phyloP scores from a whole-genome alignment of 2,113 vertebrate species.

The Lethenteron reissneri region DNA sequence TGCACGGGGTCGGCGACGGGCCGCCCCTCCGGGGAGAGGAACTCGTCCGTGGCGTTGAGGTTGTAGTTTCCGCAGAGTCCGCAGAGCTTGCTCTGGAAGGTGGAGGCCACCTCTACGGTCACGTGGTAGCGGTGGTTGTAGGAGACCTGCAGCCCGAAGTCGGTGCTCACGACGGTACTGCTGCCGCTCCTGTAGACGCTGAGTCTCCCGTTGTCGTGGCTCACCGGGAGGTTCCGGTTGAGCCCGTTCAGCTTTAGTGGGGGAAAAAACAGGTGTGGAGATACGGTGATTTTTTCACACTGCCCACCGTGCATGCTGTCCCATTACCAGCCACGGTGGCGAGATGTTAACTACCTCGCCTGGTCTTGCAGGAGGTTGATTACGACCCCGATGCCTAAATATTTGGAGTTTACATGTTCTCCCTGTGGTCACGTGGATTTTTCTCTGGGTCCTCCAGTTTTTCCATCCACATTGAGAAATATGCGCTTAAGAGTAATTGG shows the following conservation, averaged over 20 bases:
- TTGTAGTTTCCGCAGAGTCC: constrained; percentile 33
- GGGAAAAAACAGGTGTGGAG: constrained; percentile 4
- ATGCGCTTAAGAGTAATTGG: no score
- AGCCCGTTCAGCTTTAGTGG: constrained; percentile 24
- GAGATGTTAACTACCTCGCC: no score
- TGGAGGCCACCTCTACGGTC: constrained; percentile 21
- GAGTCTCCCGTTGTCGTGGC: constrained; percentile 16
- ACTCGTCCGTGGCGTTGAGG: constrained; percentile 17
- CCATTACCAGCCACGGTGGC: no score
- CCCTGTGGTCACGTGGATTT: no score
- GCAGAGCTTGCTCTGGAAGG: constrained; percentile 20
- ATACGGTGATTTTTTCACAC: no score
- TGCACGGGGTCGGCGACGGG: constrained; percentile 13
- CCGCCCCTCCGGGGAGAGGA: constrained; percentile 16
- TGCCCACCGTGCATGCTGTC: no score
- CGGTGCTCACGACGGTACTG: constrained; percentile 15
- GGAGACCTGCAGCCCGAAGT: constrained; percentile 22
- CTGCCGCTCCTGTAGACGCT: constrained; percentile 14
- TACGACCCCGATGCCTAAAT: no score
- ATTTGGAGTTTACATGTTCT: no score
- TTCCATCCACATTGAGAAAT: no score
- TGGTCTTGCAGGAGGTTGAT: no score
- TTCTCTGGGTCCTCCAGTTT: no score
- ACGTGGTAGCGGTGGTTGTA: constrained; percentile 23
- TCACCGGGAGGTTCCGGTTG: constrained; percentile 15